Conservation (phyloP, 2,797 vertebrate species). For the Microcaecilia unicolor region DNA sequence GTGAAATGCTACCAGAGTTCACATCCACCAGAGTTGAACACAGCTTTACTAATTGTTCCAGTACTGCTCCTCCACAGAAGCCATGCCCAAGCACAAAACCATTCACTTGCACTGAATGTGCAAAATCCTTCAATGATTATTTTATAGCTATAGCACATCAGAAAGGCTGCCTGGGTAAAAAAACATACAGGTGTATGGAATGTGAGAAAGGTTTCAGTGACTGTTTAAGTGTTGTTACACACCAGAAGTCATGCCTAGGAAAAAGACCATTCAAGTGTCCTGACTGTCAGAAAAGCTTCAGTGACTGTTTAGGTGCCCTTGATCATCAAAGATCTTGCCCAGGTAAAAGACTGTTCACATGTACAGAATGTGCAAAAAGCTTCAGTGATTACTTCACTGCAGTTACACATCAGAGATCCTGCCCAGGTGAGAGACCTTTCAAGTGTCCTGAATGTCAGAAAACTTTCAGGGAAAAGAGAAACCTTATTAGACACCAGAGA, state of each 20-base stretch:
- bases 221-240: slow-evolving; percentile 20
- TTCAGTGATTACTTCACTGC: slow-evolving; percentile 25
- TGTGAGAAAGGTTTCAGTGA: slow-evolving; percentile 32
- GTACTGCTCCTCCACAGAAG: no score
- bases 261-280: no score
- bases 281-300: no score
- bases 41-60: no score
- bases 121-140: slow-evolving; percentile 33
- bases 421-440: slow-evolving; percentile 33
- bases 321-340: slow-evolving; percentile 27
- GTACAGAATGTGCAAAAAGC: slow-evolving; percentile 20
- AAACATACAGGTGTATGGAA: slow-evolving; percentile 12
- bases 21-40: no score
- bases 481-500: slow-evolving; percentile 40
- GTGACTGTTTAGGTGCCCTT: slow-evolving; percentile 36
- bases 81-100: no score
- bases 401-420: slow-evolving; percentile 32
- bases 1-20: no score
- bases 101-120: no score
- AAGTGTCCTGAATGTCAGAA: slow-evolving; percentile 39
- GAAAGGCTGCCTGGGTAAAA: slow-evolving; percentile 24
- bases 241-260: no score
- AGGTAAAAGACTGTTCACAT: slow-evolving; percentile 20
- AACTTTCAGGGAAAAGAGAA: slow-evolving; percentile 37
- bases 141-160: slow-evolving; percentile 37